phyloP scores from a whole-genome alignment of 2,113 vertebrate genomes.

The Bufo bufo region DNA sequence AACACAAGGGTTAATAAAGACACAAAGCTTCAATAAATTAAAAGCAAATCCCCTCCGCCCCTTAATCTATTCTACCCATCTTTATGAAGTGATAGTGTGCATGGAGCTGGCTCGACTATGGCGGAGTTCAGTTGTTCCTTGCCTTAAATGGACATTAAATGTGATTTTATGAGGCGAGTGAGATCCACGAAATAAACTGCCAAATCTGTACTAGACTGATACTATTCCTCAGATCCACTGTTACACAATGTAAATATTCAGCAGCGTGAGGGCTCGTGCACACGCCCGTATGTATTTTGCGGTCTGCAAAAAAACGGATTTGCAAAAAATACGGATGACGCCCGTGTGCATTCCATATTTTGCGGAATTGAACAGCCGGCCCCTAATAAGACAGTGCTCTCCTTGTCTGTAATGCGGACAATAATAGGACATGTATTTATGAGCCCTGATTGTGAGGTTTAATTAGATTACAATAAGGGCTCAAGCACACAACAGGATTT shows the following conservation, averaged over 20 bases:
- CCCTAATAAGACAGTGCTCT: too few species aligned
- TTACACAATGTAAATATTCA: background rate
- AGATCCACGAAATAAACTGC: background rate
- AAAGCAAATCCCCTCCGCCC: background rate
- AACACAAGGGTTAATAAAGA: background rate
- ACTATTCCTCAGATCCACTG: background rate
- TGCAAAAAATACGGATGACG: too few species aligned
- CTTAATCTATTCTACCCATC: background rate
- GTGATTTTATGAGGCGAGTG: background rate
- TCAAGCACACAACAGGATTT: too few species aligned
- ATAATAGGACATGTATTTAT: too few species aligned
- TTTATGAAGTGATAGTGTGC: background rate
- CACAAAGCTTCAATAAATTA: background rate
- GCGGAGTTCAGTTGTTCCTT: background rate
- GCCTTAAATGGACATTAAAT: conserved; percentile 23
- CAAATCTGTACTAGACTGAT: background rate
- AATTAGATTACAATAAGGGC: too few species aligned
- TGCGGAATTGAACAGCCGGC: too few species aligned
- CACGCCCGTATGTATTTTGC: too few species aligned
- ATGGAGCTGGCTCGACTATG: background rate
- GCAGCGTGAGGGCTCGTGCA: background rate
- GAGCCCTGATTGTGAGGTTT: too few species aligned
- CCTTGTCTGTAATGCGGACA: too few species aligned
- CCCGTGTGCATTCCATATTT: too few species aligned
- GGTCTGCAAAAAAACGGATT: too few species aligned